Conservation (phyloP, 2,797 vertebrate species). For the Tragelaphus oryx region DNA sequence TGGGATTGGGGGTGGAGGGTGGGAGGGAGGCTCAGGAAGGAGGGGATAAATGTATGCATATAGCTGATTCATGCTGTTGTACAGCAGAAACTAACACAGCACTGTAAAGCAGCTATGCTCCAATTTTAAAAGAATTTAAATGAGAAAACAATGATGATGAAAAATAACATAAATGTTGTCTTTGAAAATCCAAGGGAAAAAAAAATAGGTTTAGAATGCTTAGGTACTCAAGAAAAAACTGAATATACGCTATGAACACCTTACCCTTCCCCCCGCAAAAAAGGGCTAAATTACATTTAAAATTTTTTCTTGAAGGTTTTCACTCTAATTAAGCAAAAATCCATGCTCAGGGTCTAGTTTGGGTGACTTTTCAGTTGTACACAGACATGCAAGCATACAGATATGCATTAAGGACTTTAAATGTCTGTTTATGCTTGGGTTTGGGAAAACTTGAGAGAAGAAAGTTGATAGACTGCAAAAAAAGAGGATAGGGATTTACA, state of each 20-base stretch:
- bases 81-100: background rate
- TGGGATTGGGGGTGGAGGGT: background rate
- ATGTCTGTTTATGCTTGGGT: background rate
- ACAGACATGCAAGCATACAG: background rate
- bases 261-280: rapidly evolving
- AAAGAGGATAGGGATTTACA: background rate
- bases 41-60: background rate
- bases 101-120: background rate
- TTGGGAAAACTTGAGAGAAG: background rate
- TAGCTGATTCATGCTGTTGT: background rate
- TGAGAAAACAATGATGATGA: background rate
- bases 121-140: background rate
- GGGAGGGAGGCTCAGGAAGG: background rate
- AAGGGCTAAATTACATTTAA: background rate
- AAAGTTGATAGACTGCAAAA: background rate
- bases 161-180: background rate
- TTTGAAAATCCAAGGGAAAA: background rate
- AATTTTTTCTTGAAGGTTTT: background rate
- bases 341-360: background rate
- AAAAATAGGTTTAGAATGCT: background rate
- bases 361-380: background rate
- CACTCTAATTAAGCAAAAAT: background rate
- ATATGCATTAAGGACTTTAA: background rate
- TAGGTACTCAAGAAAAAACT: background rate
- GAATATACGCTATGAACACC: background rate